Base-by-base conservation (phyloP, 2,113 vertebrate genomes). In the Noturus placidus region DNA sequence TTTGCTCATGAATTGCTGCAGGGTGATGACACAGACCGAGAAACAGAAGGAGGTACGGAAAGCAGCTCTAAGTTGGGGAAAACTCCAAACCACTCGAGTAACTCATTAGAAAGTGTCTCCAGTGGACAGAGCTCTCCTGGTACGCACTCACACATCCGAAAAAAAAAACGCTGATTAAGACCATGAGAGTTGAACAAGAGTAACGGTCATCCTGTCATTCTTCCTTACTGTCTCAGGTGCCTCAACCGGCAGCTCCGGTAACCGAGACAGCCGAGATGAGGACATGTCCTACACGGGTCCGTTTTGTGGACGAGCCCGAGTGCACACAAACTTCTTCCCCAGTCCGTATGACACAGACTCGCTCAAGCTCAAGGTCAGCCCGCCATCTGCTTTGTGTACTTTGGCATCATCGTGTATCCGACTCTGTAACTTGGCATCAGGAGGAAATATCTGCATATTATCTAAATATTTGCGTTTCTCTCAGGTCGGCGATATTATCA, bases 271-370 rank as follows among this genome's bases (percentile, higher is more conserved):
- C 90, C 97, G 54, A 94, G 95, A 98, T 15, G 97, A 97, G 0
- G 97, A 97, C 4, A 88, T 92, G 0, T 94, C 96, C 33, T 99
- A 97, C 82, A 94, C 93, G 0, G 97, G 98, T 7, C 95, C 95
- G 25, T 99, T 99, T 95, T 99, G 97, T 0, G 97, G 98, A 86
- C 93, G 96, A 78, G 97, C 97, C 91, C 95, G 95, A 67, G 98
- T 99, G 19, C 98, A 99, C 89, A 99, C 98, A 0, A 97, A 98
- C 92, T 99, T 99, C 87, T 97, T 97, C 0, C 98, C 98, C 2
- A 99, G 98, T 78, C 98, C 98, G 0, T 99, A 99, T 1, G 98
- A 99, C 90, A 97, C 95, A 0, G 98, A 99, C 87, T 99, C 97
- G 11, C 96, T 99, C 86, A 99, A 98, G 94, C 97, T 99, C 84